Evolutionary conservation across 2,113 vertebrate genomes (phyloP).

Genomic region (Phrynosoma platyrhinos): DNA sequence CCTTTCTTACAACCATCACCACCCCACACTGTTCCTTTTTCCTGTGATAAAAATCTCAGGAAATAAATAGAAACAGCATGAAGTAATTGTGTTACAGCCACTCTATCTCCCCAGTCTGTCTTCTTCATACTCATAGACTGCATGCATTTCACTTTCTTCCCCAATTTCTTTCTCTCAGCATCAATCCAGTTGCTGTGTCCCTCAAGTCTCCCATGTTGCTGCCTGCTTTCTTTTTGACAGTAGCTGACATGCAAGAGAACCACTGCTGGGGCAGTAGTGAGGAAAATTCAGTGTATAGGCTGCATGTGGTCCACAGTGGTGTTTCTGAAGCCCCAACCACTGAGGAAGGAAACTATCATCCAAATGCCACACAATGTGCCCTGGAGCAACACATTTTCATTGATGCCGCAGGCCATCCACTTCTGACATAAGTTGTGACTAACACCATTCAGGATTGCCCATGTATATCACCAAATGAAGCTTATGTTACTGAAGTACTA

Average conservation of each 20-base stretch:
- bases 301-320: neutral
- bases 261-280: neutral
- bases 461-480: neutral
- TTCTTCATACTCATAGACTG: neutral
- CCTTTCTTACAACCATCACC: neutral
- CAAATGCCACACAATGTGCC: no score
- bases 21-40: neutral
- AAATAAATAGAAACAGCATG: no score
- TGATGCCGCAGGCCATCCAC: neutral
- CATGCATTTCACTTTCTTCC: neutral
- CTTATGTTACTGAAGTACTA: neutral
- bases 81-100: no score
- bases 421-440: neutral
- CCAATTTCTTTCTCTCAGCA: neutral
- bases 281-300: neutral
- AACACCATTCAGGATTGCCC: neutral
- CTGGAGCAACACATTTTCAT: no score
- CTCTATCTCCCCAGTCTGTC: no score
- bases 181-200: no score
- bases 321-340: no score
- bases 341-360: no score
- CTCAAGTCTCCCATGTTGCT: neutral
- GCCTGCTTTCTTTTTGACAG: neutral
- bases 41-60: neutral
- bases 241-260: neutral